phyloP scores from a whole-genome alignment of 2,888 invertebrate species.

The Erannis defoliaria region DNA sequence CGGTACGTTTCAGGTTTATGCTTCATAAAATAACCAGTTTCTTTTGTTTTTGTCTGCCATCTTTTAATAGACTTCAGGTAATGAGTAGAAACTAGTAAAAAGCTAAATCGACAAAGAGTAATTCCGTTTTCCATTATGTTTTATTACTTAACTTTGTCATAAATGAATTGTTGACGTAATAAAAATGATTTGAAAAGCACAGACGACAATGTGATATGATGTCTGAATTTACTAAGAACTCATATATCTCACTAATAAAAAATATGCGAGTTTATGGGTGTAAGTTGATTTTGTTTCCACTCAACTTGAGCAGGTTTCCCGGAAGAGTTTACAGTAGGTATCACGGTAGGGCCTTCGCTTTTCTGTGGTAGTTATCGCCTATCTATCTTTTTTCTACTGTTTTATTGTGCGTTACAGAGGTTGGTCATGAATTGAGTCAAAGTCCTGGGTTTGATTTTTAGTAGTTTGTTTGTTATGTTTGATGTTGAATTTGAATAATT shows the following conservation, averaged over 20 bases:
- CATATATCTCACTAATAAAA: background rate
- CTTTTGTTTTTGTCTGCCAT: slow-evolving; percentile 41
- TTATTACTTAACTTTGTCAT: slow-evolving; percentile 1
- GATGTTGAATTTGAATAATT: no score
- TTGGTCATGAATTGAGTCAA: no score
- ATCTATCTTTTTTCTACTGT: no score
- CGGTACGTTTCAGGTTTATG: slow-evolving; percentile 16
- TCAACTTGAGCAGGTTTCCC: no score
- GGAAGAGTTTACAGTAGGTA: no score
- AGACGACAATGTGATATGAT: background rate
- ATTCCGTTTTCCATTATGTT: slow-evolving; percentile 4
- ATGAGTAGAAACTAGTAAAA: background rate
- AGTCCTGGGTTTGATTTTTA: no score
- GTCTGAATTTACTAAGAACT: background rate
- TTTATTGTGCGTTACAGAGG: no score
- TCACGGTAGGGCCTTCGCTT: no score
- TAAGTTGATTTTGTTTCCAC: no score
- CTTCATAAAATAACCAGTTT: slow-evolving; percentile 34
- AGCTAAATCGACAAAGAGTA: background rate
- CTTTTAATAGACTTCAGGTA: slow-evolving; percentile 42
- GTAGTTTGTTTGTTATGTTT: no score
- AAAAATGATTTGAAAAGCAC: background rate
- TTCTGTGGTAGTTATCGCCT: no score
- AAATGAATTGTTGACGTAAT: background rate
- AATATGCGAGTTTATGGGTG: no score